Conservation (phyloP, 2,888 invertebrate species). For the Mactromeris polynyma region DNA sequence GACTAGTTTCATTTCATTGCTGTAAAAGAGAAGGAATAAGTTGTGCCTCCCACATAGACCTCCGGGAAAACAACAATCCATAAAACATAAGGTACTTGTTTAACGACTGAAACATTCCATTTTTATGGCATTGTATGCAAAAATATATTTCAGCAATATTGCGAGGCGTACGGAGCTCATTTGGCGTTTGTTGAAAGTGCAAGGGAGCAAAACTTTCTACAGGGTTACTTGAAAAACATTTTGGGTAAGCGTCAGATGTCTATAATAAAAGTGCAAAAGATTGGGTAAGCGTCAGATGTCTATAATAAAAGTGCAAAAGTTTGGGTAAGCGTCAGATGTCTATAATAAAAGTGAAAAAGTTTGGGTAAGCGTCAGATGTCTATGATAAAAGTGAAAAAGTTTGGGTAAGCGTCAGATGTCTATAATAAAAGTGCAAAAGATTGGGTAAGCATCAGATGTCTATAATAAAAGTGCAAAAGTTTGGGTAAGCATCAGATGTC, state of each 20-base stretch:
- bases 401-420: slow-evolving; percentile 4
- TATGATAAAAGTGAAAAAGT: background rate
- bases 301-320: too few species aligned
- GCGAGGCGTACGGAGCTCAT: slow-evolving; percentile 36
- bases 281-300: slow-evolving; percentile 4
- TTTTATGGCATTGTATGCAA: too few species aligned
- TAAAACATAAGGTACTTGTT: too few species aligned
- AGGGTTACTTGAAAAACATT: background rate
- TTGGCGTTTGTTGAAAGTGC: slow-evolving; percentile 34
- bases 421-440: too few species aligned
- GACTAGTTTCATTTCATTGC: too few species aligned
- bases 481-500: slow-evolving; percentile 9
- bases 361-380: slow-evolving; percentile 4
- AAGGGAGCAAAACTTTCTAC: slow-evolving; percentile 37
- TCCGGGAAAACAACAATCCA: too few species aligned
- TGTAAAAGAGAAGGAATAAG: too few species aligned
- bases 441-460: slow-evolving; percentile 9
- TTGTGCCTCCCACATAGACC: too few species aligned
- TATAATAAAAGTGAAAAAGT: background rate
- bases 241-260: slow-evolving; percentile 4
- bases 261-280: too few species aligned
- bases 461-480: too few species aligned
- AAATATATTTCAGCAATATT: slow-evolving; percentile 32
- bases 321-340: slow-evolving; percentile 4
- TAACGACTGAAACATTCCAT: too few species aligned